phyloP scores from a whole-genome alignment of 2,113 vertebrate species.

The Brachypodius melanocephalos region DNA sequence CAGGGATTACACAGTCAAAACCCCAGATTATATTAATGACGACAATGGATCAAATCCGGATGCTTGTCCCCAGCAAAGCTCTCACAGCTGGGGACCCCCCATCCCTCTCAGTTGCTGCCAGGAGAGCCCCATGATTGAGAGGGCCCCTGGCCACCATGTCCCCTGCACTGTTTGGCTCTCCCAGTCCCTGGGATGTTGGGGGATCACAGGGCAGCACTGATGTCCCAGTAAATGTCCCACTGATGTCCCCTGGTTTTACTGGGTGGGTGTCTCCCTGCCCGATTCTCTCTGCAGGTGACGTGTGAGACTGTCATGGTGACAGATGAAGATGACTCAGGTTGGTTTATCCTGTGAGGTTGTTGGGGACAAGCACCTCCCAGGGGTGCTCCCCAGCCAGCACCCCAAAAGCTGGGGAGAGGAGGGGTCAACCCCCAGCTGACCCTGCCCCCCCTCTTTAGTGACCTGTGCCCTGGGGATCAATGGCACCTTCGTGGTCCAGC shows the following conservation, averaged over 20 bases:
- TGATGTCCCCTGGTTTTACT: too few species aligned
- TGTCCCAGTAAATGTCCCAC: not conserved
- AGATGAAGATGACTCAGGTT: not conserved
- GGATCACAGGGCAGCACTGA: not conserved
- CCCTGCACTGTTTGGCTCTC: not conserved
- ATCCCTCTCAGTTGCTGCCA: not conserved
- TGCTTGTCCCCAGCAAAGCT: not conserved
- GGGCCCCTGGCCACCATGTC: fast-evolving
- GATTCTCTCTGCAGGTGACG: conserved; percentile 23
- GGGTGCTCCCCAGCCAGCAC: not conserved
- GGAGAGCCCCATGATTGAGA: not conserved
- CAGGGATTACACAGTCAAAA: not conserved
- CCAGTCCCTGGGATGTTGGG: not conserved
- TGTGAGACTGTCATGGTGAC: not conserved
- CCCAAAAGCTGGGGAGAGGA: not conserved
- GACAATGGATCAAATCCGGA: not conserved
- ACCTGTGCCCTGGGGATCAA: conserved; percentile 21
- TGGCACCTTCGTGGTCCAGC: conserved; percentile 46
- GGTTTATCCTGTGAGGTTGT: not conserved
- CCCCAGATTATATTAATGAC: not conserved
- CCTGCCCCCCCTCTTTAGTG: conserved; percentile 23
- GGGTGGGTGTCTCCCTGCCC: fast-evolving
- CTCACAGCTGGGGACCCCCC: not conserved
- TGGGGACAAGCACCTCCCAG: fast-evolving
- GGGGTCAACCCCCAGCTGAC: not conserved